Percentiles rank a stretch among this genome's conserved stretches.
phyloP scores from a whole-genome alignment of 2,797 vertebrate species.

The Lophotriccus pileatus region DNA sequence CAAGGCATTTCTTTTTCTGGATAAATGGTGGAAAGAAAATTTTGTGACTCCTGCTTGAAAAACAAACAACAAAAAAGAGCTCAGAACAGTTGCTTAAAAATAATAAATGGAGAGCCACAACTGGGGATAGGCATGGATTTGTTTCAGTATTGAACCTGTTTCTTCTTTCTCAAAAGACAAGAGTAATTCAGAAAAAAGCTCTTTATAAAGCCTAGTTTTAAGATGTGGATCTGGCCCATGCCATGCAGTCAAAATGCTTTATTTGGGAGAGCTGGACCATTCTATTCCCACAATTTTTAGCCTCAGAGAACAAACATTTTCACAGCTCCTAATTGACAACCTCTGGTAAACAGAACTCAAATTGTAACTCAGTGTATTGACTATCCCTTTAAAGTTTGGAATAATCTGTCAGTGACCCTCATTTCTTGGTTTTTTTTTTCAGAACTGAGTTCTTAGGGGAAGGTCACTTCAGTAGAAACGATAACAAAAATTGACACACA shows the following conservation, averaged over 20 bases:
- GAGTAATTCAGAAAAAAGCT: background rate
- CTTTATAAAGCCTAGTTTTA: background rate
- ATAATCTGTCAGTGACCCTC: background rate
- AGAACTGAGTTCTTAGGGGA: background rate
- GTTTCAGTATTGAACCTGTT: background rate
- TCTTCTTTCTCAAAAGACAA: background rate
- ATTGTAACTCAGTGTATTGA: background rate
- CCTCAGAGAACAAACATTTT: background rate
- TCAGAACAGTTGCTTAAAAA: background rate
- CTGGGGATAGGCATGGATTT: background rate
- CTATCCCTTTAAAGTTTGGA: background rate
- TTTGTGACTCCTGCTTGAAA: background rate
- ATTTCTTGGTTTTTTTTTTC: background rate
- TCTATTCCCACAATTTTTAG: background rate
- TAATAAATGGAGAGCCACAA: background rate
- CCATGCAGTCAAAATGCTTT: background rate
- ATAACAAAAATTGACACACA: background rate
- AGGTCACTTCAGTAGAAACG: background rate
- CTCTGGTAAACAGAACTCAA: background rate
- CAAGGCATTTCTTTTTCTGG: background rate
- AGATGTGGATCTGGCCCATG: background rate
- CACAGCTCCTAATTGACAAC: background rate
- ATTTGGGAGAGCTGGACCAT: background rate
- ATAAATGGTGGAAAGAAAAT: background rate
- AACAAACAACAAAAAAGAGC: background rate